phyloP scores from a whole-genome alignment of 2,888 invertebrate species.

The Lasiommata megera region DNA sequence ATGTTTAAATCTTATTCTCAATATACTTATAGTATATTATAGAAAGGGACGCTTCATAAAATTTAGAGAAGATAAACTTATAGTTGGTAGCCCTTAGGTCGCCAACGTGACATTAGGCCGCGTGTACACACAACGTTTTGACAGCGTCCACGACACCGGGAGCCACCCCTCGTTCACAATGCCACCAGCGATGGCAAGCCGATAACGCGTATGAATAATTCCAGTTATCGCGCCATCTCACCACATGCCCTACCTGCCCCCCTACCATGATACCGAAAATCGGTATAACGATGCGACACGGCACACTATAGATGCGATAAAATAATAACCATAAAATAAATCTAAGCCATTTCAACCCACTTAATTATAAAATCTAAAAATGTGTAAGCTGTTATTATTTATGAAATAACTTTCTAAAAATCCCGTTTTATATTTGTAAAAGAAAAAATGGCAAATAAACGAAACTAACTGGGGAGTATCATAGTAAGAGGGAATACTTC shows the following conservation, averaged over 20 bases:
- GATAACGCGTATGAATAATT: conserved; percentile 81
- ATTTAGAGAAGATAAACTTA: too few species aligned
- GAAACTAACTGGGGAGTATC: conserved; percentile 28
- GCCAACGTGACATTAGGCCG: conserved; percentile 62
- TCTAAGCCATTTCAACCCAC: too few species aligned
- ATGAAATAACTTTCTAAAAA: too few species aligned
- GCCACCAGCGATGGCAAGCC: conserved; percentile 74
- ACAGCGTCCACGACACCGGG: conserved; percentile 72
- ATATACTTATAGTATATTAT: too few species aligned
- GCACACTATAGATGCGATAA: neutral
- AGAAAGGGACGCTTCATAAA: too few species aligned
- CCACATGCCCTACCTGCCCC: conserved; percentile 81
- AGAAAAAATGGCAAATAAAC: conserved; percentile 23
- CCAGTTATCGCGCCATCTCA: conserved; percentile 78
- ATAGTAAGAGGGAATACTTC: conserved; percentile 59
- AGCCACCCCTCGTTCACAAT: conserved; percentile 78
- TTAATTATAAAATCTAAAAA: too few species aligned
- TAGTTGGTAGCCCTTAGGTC: conserved; percentile 23
- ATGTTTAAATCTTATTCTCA: too few species aligned
- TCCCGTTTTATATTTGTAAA: too few species aligned
- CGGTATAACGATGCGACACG: conserved; percentile 45
- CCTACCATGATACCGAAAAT: conserved; percentile 61
- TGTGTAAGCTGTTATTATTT: too few species aligned
- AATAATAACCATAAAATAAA: neutral
- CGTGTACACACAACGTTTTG: conserved; percentile 71